Evolutionary conservation across 2,797 vertebrate species (phyloP), one percentile per base, ranked within the genome.

Genomic region (Apogon hyalosoma): DNA sequence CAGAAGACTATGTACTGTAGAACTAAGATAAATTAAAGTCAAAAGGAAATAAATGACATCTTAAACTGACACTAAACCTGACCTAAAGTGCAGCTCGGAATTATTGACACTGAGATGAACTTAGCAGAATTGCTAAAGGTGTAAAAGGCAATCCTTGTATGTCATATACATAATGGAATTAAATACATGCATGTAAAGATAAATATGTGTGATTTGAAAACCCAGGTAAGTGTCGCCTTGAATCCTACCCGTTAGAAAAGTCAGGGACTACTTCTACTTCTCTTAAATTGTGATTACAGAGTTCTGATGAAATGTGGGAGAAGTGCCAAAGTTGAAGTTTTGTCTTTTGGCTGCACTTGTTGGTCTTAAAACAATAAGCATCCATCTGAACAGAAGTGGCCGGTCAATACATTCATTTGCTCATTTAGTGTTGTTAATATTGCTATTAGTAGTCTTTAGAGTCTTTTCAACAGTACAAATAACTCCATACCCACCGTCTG

Each of bases 131-230:
- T 31, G 60, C 65, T 57, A 3, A 6, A 33, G 53, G 47, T 15
- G 46, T 61, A 46, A 21, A 50, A 62, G 21, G 19, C 16, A 45
- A 79, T 52, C 33, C 31, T 18, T 40, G 66, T 11, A 75, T 75
- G 15, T 56, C 64, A 59, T 52, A 62, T 71, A 68, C 74, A 38
- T 13, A 45, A 47, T 55, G 19, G 46, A 81, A 63, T 63, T 76
- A 55, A 75, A 76, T 54, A 58, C 70, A 68, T 57, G 33, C 42
- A 33, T 70, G 24, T 3, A 28, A 41, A 80, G 79, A 78, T 53
- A 11, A 68, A 85, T 82, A 77, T 55, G 16, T 79, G 54, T 75
- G 66, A 80, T 80, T 80, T 82, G 19, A 13, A 16, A 31, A 77
- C 41, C 36, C 38, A 5, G 46, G 24, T 65, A 71, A 47, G 54